phyloP scores from a whole-genome alignment of 1,140 invertebrate genomes.

The Samia ricini region DNA sequence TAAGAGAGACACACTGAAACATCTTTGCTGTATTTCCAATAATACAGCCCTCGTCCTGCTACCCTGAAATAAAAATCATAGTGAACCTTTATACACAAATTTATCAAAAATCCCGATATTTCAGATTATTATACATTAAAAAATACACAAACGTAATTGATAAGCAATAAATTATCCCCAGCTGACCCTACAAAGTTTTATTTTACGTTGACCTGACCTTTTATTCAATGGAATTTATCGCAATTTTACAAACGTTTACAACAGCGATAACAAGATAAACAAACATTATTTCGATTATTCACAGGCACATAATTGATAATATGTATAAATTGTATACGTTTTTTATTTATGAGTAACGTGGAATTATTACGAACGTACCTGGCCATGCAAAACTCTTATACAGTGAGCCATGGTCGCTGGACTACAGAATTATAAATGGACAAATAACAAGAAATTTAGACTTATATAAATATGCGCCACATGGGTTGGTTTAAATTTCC shows the following conservation, averaged over 20 bases:
- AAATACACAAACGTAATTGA: constrained; percentile 16
- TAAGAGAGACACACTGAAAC: constrained; percentile 86
- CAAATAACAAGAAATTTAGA: constrained; percentile 34
- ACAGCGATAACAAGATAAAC: constrained; percentile 51
- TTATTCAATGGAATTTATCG: constrained; percentile 49
- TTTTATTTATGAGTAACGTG: constrained; percentile 33
- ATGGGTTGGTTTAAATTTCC: constrained; percentile 40
- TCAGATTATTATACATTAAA: constrained; percentile 11
- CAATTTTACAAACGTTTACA: constrained; percentile 24
- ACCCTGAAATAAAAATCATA: constrained; percentile 55
- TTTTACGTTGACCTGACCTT: constrained; percentile 47
- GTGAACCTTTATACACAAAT: not conserved
- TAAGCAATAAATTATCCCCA: constrained; percentile 24
- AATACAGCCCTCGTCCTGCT: constrained; percentile 64
- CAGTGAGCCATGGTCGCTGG: constrained; percentile 84
- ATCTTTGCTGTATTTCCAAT: constrained; percentile 85
- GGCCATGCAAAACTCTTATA: constrained; percentile 85
- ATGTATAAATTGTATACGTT: not conserved
- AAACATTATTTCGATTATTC: constrained; percentile 24
- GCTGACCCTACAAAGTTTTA: constrained; percentile 43
- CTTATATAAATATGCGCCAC: constrained; percentile 52
- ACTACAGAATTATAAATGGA: constrained; percentile 48
- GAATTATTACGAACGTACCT: constrained; percentile 77
- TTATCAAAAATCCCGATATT: not conserved
- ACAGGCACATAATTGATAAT: not conserved